Evolutionary conservation across 2,113 vertebrate species (phyloP).

Genomic region (Etia nguti): DNA sequence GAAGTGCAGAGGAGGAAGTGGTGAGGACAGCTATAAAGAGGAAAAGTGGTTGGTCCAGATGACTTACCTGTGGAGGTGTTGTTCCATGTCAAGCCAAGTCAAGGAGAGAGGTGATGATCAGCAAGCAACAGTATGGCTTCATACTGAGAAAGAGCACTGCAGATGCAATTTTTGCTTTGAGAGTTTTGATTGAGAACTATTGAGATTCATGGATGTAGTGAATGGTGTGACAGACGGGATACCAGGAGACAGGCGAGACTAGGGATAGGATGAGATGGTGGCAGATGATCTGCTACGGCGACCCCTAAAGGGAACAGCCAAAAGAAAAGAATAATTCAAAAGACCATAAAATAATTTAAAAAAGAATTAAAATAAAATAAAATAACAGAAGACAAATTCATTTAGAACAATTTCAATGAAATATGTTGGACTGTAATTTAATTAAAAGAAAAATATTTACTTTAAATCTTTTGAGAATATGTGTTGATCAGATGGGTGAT

Average conservation of each 20-base stretch:
- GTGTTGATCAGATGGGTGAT: not conserved
- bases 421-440: not conserved
- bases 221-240: not conserved
- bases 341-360: not conserved
- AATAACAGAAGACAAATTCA: not conserved
- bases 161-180: not conserved
- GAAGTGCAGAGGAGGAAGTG: not conserved
- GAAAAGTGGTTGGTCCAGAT: too few species aligned
- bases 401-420: not conserved
- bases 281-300: not conserved
- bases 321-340: fast-evolving
- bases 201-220: not conserved
- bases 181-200: not conserved
- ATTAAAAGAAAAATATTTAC: not conserved
- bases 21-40: not conserved
- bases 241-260: not conserved
- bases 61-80: too few species aligned
- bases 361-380: not conserved
- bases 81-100: too few species aligned
- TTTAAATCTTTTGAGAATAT: not conserved
- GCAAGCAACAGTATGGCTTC: not conserved
- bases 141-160: not conserved
- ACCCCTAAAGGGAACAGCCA: not conserved
- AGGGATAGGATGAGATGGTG: not conserved
- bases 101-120: too few species aligned